phyloP scores from a whole-genome alignment of 2,113 vertebrate species.

The Leptobrachium leishanense region DNA sequence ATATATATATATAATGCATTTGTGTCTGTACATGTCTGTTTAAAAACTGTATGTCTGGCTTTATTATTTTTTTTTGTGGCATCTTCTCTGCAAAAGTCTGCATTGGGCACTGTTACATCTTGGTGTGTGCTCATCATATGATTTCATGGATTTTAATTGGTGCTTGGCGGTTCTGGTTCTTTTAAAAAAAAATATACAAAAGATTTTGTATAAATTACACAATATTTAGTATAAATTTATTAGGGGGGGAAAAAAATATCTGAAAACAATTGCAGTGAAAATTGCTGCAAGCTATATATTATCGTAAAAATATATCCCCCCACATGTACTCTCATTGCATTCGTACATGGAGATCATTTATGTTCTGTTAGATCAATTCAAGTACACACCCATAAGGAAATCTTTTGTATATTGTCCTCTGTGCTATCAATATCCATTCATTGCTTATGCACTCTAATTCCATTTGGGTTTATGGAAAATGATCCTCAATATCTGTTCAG shows the following conservation, averaged over 20 bases:
- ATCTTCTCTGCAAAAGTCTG: constrained; percentile 57
- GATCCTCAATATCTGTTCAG: neutral
- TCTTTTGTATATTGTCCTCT: constrained; percentile 57
- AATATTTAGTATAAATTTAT: neutral
- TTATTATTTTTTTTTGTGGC: constrained; percentile 53
- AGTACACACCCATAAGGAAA: neutral
- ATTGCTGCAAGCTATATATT: neutral
- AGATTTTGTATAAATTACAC: constrained; percentile 47
- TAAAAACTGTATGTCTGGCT: constrained; percentile 54
- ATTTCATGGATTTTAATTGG: constrained; percentile 56
- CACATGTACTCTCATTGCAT: no score
- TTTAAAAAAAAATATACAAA: constrained; percentile 55
- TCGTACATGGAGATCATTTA: no score
- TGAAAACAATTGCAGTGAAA: neutral
- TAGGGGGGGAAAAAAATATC: no score
- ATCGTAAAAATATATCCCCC: no score
- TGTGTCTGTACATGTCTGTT: constrained; percentile 59
- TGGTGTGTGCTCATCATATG: constrained; percentile 53
- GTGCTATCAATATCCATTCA: constrained; percentile 61
- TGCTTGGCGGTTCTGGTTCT: constrained; percentile 56
- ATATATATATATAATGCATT: constrained; percentile 50
- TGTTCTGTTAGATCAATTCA: neutral
- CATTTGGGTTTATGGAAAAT: neutral
- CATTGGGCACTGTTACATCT: constrained; percentile 47
- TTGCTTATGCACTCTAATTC: constrained; percentile 1